phyloP scores from a whole-genome alignment of 2,797 vertebrate species.

The Orientallactaga sibirica region DNA sequence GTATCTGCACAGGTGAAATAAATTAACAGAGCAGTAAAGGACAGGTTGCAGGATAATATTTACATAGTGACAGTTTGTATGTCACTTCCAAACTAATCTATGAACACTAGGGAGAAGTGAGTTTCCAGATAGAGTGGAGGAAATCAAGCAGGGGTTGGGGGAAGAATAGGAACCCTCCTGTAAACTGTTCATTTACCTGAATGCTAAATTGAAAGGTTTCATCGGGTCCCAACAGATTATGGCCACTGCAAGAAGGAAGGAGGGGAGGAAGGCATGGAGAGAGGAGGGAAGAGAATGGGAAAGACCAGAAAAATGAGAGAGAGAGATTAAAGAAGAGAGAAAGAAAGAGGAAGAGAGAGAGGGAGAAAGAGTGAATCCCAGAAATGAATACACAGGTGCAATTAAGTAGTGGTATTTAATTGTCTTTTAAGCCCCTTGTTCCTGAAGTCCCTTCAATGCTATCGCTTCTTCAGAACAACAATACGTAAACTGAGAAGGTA shows the following conservation, averaged over 20 bases:
- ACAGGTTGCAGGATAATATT: not conserved
- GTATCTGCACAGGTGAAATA: conserved; percentile 11
- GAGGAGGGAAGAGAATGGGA: not conserved
- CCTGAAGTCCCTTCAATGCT: conserved; percentile 21
- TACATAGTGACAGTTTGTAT: not conserved
- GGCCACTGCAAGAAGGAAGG: not conserved
- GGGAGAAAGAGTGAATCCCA: not conserved
- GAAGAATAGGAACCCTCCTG: not conserved
- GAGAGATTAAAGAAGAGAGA: not conserved
- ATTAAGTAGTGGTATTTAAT: conserved; percentile 48
- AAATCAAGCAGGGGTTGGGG: not conserved
- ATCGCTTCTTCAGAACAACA: conserved; percentile 28
- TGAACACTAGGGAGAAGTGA: not conserved
- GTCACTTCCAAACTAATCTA: conserved; percentile 29
- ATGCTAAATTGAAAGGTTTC: conserved; percentile 55
- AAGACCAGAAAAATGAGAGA: too few species aligned
- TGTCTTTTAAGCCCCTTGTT: conserved; percentile 22
- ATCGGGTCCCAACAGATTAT: not conserved
- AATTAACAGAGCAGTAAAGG: not conserved
- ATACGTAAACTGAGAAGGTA: conserved; percentile 49
- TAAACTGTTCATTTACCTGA: conserved; percentile 31
- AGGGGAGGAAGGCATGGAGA: not conserved
- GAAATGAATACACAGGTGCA: conserved; percentile 24
- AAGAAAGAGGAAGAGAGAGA: not conserved
- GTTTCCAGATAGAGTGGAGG: not conserved